These are phyloP conservation scores for Aurelia aurita complex sp. Pacific DNA, from an alignment of 30 jellyfish, hydroid and myxozoan species.

Conservation along the genomic window DNA sequence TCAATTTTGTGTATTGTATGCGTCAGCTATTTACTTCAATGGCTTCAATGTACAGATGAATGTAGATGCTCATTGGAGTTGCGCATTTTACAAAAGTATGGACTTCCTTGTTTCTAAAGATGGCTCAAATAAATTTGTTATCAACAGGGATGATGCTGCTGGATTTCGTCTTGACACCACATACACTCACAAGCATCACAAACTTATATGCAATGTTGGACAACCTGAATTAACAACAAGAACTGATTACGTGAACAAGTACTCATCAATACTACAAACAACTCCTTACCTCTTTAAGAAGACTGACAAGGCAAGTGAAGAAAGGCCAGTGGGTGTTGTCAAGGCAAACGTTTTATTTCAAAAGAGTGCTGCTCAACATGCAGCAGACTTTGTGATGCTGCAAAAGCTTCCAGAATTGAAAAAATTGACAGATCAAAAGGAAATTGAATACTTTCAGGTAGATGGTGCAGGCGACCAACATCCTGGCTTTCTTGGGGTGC, in stretches of 20 bases:
- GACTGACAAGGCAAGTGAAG: too few species aligned
- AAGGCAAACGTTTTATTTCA: background rate
- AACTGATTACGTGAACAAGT: too few species aligned
- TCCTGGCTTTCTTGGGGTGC: background rate
- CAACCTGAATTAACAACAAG: too few species aligned
- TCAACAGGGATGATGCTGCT: conserved; percentile 29
- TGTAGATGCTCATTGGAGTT: conserved; percentile 30
- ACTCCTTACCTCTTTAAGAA: too few species aligned
- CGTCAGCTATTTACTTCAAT: too few species aligned
- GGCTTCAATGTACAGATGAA: conserved; percentile 12
- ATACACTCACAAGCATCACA: too few species aligned
- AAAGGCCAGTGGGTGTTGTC: background rate
- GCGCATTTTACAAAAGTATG: conserved; percentile 8
- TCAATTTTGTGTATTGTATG: too few species aligned
- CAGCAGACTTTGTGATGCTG: background rate
- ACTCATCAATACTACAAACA: too few species aligned
- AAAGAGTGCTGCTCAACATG: background rate
- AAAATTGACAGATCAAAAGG: background rate
- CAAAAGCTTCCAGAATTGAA: background rate
- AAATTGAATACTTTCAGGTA: background rate
- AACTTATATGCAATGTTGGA: too few species aligned
- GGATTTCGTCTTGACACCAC: too few species aligned
- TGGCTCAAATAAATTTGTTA: background rate
- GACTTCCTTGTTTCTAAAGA: background rate
- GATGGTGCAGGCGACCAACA: background rate